A percentile compares a stretch with the other conserved stretches of the same genome.
Evolutionary conservation across 2,797 vertebrate species (phyloP).

Genomic region (Muscicapa comitata): DNA sequence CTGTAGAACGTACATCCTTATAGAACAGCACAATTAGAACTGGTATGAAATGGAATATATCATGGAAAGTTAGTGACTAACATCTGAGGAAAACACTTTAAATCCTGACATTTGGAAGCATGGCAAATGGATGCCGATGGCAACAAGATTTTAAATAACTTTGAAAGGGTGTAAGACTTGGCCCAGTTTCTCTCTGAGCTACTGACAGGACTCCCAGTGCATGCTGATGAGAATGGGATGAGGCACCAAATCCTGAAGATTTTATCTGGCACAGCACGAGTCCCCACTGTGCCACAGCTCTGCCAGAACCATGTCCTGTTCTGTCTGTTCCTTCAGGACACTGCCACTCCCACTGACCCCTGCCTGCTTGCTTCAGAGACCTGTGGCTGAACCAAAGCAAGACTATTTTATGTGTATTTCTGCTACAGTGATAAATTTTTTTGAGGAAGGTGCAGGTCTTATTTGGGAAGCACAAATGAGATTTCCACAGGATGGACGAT

Average conservation of each 20-base stretch:
- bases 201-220: not conserved
- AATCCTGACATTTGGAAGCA: slow-evolving; percentile 15
- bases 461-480: not conserved
- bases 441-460: not conserved
- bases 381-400: not conserved
- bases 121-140: not conserved
- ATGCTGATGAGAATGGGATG: not conserved
- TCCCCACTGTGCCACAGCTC: not conserved
- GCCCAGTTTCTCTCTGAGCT: slow-evolving; percentile 7
- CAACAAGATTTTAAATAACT: slow-evolving; percentile 6
- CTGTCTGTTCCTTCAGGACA: not conserved
- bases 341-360: not conserved
- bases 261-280: not conserved
- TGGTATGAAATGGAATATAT: not conserved
- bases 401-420: not conserved
- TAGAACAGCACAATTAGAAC: not conserved
- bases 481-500: not conserved
- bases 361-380: not conserved
- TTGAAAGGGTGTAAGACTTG: not conserved
- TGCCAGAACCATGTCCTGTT: not conserved
- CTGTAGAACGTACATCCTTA: not conserved
- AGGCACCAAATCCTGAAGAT: not conserved
- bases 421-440: not conserved
- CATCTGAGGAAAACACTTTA: not conserved
- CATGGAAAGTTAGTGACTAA: not conserved